Conservation (phyloP, 2,888 invertebrate genomes). For the Macrophya annulata region DNA sequence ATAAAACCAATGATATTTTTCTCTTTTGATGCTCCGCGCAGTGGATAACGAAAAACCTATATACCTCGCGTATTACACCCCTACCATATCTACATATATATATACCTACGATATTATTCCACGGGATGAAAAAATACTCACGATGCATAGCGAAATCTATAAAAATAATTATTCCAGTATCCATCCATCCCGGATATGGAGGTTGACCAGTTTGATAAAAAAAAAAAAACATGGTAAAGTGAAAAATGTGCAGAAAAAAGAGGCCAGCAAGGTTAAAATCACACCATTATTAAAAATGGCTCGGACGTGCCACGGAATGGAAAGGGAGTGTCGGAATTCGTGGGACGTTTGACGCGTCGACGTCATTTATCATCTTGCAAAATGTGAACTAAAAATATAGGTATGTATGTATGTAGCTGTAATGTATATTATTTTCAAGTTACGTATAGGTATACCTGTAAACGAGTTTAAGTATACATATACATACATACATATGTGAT, state of each 20-base stretch:
- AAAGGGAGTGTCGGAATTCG: constrained; percentile 5
- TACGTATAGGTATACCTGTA: neutral
- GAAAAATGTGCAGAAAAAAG: neutral
- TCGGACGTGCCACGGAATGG: constrained; percentile 17
- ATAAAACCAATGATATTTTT: constrained; percentile 40
- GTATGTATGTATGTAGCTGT: neutral
- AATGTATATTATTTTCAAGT: neutral
- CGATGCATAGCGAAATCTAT: neutral
- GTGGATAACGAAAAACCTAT: neutral
- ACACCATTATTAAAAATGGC: constrained; percentile 31
- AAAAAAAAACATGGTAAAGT: neutral
- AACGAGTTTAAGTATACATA: neutral
- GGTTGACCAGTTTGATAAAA: neutral
- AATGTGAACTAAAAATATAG: constrained; percentile 2
- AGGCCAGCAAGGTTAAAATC: constrained; percentile 30
- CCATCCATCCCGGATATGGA: neutral
- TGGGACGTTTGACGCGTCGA: constrained; percentile 39
- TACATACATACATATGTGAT: no score
- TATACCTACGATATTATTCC: neutral
- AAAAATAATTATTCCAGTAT: neutral
- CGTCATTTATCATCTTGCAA: constrained; percentile 37
- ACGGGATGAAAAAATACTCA: neutral
- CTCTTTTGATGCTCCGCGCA: neutral
- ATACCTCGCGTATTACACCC: neutral
- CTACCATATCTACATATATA: neutral